phyloP scores from a whole-genome alignment of 2,797 vertebrate genomes.

The Australoheros facetus region DNA sequence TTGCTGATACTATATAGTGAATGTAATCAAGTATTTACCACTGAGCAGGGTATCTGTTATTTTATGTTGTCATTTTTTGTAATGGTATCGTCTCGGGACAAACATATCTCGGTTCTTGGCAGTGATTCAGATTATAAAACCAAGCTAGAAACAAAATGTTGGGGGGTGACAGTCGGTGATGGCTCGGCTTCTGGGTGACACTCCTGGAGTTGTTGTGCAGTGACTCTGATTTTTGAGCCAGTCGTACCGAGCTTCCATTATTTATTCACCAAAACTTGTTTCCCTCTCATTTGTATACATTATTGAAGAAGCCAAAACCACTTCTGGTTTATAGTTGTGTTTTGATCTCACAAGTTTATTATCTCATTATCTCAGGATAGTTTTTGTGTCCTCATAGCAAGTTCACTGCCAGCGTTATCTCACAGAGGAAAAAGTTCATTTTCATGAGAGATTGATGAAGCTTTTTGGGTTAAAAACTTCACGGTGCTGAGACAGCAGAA shows the following conservation, averaged over 20 bases:
- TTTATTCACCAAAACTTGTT: background rate
- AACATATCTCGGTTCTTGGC: background rate
- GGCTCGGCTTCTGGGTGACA: background rate
- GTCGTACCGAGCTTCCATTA: background rate
- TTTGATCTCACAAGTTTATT: background rate
- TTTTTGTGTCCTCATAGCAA: background rate
- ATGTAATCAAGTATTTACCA: background rate
- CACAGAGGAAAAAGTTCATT: background rate
- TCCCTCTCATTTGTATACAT: background rate
- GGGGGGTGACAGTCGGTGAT: background rate
- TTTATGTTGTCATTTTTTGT: background rate
- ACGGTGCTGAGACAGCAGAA: background rate
- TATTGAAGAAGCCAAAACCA: slow-evolving; percentile 8
- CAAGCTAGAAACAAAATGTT: background rate
- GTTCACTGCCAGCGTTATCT: background rate
- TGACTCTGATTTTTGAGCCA: background rate
- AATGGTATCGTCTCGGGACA: background rate
- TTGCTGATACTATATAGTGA: background rate
- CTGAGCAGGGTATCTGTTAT: background rate
- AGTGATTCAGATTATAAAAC: slow-evolving; percentile 3
- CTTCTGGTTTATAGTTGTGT: background rate
- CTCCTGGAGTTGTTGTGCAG: background rate
- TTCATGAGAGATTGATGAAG: background rate
- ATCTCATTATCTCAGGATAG: background rate
- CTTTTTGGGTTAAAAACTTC: background rate